Evolutionary conservation across 2,888 invertebrate genomes (phyloP), one percentile per base, ranked within the genome.

Genomic region (Parapristionchus giblindavisi): DNA sequence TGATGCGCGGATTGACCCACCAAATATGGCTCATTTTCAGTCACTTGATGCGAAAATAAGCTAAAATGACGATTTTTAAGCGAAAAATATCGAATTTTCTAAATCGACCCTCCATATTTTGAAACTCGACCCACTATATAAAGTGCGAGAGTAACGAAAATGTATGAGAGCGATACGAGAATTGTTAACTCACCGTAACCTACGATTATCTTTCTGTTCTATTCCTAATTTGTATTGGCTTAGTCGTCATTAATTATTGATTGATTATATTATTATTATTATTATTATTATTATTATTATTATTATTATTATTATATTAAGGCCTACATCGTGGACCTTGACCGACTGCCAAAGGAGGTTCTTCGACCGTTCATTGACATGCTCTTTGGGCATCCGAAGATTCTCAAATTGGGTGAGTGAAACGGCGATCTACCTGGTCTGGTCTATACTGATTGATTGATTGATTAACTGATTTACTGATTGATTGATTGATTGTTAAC

Each of bases 281-380:
- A 60, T 32, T 60, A 8, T 27, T 32, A 60, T 8, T 21, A 56
- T 8, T 8, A 56, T 11, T 11, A 24, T 24, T 56, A 27, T 56
- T 29, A n/a, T 34, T 4, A 48, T 75, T 14, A 72, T n/a, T 8
- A 3, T 74, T 24, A 29, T 48, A 6, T 68, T 52, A 51, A 72
- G 72, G 32, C 51, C 14, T 72, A 60, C 60, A 72, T 72, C 48
- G 51, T 72, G 24, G 72, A 72, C 36, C 32, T 72, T 2, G 72
- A 72, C 36, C 21, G 4, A 32, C 58, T 72, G 40, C 72, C 72
- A 17, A 34, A 36, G 24, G 40, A 58, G 24, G 34, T 34, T 38
- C 24, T 72, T n/a, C 27, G 34, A 24, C 60, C 72, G 21, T 72
- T 72, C 61, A 72, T 72, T 2, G 48, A 72, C 14, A 48, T 60